A percentile compares a stretch with the other conserved stretches of the same genome.
These are phyloP conservation scores for Cactoblastis cactorum DNA, from an alignment of 2,888 invertebrate species.

Conservation along the genomic window DNA sequence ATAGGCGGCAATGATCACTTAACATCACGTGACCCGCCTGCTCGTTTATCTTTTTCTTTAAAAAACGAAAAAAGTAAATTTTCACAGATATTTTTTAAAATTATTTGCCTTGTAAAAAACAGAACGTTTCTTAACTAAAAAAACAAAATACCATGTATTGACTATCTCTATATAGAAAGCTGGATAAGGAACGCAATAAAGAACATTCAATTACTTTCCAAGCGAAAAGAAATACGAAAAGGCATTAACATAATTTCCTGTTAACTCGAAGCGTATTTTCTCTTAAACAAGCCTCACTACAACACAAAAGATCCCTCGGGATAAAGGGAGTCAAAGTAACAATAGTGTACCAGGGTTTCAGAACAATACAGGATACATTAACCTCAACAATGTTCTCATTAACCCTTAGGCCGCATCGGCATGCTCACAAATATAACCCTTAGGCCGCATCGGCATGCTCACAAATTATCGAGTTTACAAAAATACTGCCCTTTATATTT, in stretches of 20 bases:
- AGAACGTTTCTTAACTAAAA: too few relatives aligned
- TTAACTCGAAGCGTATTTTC: neutral
- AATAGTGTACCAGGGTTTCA: slow-evolving; percentile 8
- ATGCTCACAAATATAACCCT: neutral
- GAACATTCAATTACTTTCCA: neutral
- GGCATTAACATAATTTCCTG: neutral
- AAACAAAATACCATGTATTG: too few relatives aligned
- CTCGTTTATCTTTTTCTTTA: too few relatives aligned
- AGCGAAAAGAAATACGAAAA: neutral
- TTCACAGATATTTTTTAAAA: too few relatives aligned
- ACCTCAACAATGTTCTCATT: slow-evolving; percentile 12
- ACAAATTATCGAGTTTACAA: neutral
- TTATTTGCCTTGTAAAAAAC: too few relatives aligned
- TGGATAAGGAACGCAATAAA: too few relatives aligned
- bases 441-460: neutral
- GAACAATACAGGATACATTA: slow-evolving; percentile 13
- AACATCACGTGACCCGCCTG: too few relatives aligned
- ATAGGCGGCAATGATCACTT: too few relatives aligned
- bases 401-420: neutral
- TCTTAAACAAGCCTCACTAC: neutral
- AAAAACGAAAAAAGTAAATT: too few relatives aligned
- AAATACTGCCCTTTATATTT: too few relatives aligned
- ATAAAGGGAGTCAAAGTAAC: neutral
- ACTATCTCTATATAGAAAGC: too few relatives aligned
- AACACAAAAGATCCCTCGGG: slow-evolving; percentile 2